Conservation (phyloP, 2,888 invertebrate genomes). For the Abrostola triplasia region DNA sequence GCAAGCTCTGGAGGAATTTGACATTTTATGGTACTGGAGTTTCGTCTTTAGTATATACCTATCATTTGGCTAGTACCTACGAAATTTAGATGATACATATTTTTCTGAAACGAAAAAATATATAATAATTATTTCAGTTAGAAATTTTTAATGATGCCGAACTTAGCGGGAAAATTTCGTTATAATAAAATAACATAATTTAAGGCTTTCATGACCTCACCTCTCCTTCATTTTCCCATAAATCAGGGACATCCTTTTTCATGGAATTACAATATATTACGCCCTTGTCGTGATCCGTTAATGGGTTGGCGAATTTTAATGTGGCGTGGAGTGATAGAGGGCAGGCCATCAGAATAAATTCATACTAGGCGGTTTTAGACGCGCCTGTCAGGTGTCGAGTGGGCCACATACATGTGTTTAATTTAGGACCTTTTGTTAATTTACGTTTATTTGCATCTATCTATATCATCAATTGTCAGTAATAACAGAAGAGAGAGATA, state of each 20-base stretch:
- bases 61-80: too few relatives aligned
- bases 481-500: too few relatives aligned
- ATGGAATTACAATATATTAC: slow-evolving; percentile 50
- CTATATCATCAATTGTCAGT: too few relatives aligned
- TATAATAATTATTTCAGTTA: not conserved
- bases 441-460: too few relatives aligned
- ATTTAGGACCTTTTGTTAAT: not conserved
- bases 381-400: slow-evolving; percentile 25
- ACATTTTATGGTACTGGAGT: not conserved
- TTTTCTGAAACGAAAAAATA: not conserved
- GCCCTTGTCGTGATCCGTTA: slow-evolving; percentile 53
- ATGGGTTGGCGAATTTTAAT: slow-evolving; percentile 66
- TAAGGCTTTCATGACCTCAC: slow-evolving; percentile 43
- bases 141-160: not conserved
- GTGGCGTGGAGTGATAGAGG: slow-evolving; percentile 46
- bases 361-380: slow-evolving; percentile 45
- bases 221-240: slow-evolving; percentile 35
- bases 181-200: slow-evolving; percentile 40
- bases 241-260: slow-evolving; percentile 52
- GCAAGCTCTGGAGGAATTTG: not conserved
- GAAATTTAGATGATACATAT: too few relatives aligned
- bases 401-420: slow-evolving; percentile 9
- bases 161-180: slow-evolving; percentile 11
- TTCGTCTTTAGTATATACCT: not conserved
- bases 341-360: slow-evolving; percentile 53